Percentiles rank a stretch among this genome's conserved stretches.
phyloP scores from a whole-genome alignment of 2,113 vertebrate species.

The Cyanistes caeruleus region DNA sequence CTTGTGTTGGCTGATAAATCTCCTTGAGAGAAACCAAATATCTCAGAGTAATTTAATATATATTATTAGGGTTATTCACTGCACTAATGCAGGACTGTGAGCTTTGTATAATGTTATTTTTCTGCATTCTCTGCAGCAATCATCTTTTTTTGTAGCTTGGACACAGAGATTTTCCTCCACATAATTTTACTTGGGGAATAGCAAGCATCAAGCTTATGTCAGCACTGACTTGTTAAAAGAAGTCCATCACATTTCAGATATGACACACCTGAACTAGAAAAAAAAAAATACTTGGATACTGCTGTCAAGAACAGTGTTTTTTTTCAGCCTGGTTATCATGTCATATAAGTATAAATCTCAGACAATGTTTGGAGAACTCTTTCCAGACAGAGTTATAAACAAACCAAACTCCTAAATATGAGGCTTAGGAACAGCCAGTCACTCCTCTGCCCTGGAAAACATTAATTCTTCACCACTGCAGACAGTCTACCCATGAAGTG shows the following conservation, averaged over 20 bases:
- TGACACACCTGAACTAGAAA: background rate
- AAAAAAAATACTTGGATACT: background rate
- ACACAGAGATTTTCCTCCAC: background rate
- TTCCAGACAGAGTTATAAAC: background rate
- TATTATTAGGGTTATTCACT: background rate
- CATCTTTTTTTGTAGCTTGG: background rate
- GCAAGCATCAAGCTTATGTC: background rate
- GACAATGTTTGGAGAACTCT: background rate
- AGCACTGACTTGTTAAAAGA: background rate
- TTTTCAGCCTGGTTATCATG: background rate
- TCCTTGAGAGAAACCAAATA: constrained; percentile 26
- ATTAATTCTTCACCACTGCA: background rate
- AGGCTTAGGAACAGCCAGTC: background rate
- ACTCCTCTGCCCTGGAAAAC: background rate
- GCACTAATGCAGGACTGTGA: background rate
- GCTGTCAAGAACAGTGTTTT: background rate
- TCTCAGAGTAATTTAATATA: background rate
- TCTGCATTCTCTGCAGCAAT: background rate
- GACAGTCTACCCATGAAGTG: background rate
- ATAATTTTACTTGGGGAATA: background rate
- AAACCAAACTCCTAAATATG: background rate
- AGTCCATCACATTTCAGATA: background rate
- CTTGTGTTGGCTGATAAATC: constrained; percentile 40
- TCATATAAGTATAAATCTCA: background rate
- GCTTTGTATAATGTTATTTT: background rate